Evolutionary conservation across 2,797 vertebrate genomes (phyloP).

Genomic region (Phalloptychus januarius): DNA sequence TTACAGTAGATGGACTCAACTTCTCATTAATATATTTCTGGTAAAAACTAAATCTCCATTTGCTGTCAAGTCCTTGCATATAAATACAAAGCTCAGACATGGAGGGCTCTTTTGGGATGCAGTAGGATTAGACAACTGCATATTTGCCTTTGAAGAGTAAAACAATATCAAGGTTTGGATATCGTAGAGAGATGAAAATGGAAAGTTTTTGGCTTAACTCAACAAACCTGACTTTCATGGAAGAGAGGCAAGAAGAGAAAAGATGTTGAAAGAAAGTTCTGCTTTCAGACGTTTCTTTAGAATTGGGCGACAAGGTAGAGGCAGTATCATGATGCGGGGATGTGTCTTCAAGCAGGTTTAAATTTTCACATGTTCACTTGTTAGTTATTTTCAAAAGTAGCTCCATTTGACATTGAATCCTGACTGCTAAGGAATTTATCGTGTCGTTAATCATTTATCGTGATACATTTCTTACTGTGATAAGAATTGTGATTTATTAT

Average conservation of each 20-base stretch:
- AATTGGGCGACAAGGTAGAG: not conserved
- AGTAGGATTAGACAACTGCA: conserved; percentile 81
- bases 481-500: too few species aligned
- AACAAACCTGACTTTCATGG: not conserved
- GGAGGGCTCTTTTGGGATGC: conserved; percentile 65
- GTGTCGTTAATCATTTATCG: too few species aligned
- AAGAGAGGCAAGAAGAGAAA: not conserved
- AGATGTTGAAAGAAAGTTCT: not conserved
- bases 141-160: conserved; percentile 82
- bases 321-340: not conserved
- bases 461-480: too few species aligned
- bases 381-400: not conserved
- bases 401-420: too few species aligned
- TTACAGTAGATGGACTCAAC: not conserved
- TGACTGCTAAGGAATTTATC: too few species aligned
- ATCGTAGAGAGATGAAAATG: not conserved
- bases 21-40: conserved; percentile 1
- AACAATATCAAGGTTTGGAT: not conserved
- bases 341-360: too few species aligned
- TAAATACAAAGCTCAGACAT: conserved; percentile 52
- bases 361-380: not conserved
- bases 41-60: conserved; percentile 29
- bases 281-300: not conserved
- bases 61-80: conserved; percentile 5
- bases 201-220: too few species aligned